Evolutionary conservation across 2,797 vertebrate genomes (phyloP).

Genomic region (Acestrorhynchus altus): DNA sequence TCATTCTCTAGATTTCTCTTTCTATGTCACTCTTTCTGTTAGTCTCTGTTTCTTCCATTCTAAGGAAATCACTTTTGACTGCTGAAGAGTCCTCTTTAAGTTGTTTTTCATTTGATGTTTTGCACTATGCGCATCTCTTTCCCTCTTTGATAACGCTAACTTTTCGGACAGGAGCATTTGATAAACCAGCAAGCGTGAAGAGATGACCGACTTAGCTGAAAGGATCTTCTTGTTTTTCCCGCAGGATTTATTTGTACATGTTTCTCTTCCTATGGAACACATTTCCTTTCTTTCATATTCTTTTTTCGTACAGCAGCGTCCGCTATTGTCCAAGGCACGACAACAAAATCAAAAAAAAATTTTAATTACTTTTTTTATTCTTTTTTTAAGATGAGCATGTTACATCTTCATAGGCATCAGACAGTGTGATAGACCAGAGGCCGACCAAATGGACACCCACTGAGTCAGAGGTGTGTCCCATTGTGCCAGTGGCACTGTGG

Average conservation of each 20-base stretch:
- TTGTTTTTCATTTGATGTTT: not conserved
- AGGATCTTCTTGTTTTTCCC: not conserved
- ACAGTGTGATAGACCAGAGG: not conserved
- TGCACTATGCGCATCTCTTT: not conserved
- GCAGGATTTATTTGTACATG: slow-evolving; percentile 30
- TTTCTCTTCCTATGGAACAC: not conserved
- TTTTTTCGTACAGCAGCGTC: not conserved
- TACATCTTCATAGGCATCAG: not conserved
- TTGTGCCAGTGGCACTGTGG: slow-evolving; percentile 16
- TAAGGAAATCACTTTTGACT: not conserved
- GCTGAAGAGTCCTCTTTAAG: not conserved
- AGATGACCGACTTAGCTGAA: not conserved
- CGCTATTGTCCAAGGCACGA: not conserved
- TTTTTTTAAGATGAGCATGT: not conserved
- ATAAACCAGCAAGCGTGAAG: not conserved
- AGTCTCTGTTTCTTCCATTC: slow-evolving; percentile 46
- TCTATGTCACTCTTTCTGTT: slow-evolving; percentile 41
- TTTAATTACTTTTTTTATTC: not conserved
- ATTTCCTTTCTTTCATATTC: not conserved
- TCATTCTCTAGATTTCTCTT: slow-evolving; percentile 19
- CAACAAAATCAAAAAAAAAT: not conserved
- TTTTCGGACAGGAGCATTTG: not conserved
- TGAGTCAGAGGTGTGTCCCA: slow-evolving; percentile 17
- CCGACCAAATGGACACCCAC: too few species aligned
- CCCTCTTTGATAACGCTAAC: not conserved